Percentiles rank a stretch among this genome's conserved stretches.
Conservation (phyloP, 92 coral and sea anemone species). For the Parazoanthus swiftii region DNA sequence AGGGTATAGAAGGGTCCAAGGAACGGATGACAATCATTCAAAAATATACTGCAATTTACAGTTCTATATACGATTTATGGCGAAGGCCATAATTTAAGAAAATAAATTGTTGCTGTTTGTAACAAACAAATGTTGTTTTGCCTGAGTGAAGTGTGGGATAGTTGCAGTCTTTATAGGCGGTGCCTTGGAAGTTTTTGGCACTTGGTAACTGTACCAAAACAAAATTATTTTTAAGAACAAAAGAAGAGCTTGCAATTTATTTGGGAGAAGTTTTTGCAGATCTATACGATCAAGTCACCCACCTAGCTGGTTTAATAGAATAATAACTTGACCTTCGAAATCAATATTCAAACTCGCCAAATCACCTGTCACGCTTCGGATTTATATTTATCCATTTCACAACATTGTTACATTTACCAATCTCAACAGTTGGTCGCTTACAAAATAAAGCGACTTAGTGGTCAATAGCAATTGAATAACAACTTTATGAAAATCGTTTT, state of each 20-base stretch:
- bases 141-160: slow-evolving; percentile 4
- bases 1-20: background rate
- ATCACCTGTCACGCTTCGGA: slow-evolving; percentile 19
- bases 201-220: slow-evolving; percentile 15
- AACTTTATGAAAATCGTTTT: background rate
- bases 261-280: too few relatives aligned
- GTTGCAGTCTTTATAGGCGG: slow-evolving; percentile 10
- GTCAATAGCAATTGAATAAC: slow-evolving; percentile 7
- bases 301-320: too few relatives aligned
- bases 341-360: background rate
- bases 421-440: slow-evolving; percentile 25
- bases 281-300: too few relatives aligned
- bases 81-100: slow-evolving; percentile 1
- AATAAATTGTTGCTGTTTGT: slow-evolving; percentile 43
- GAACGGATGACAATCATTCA: slow-evolving; percentile 25
- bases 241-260: background rate
- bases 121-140: slow-evolving; percentile 20
- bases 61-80: slow-evolving; percentile 19
- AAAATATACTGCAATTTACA: slow-evolving; percentile 40
- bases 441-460: background rate
- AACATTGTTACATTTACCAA: slow-evolving; percentile 35
- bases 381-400: background rate
- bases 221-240: background rate
- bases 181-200: slow-evolving; percentile 9
- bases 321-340: background rate